Conservation (phyloP, 2,113 vertebrate genomes). For the Callaeas wilsoni region DNA sequence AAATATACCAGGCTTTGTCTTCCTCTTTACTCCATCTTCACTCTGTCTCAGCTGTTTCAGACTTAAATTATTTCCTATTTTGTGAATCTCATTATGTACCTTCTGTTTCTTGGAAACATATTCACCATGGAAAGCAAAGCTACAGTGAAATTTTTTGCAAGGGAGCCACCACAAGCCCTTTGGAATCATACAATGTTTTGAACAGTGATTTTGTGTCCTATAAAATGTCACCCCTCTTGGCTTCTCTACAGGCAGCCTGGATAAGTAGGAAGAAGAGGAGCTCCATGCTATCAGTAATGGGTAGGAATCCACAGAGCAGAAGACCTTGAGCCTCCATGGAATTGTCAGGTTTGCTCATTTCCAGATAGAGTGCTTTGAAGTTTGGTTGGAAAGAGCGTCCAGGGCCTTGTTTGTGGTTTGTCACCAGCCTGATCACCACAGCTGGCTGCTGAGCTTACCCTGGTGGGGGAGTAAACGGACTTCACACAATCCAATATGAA, state of each 20-base stretch:
- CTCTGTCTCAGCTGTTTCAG: neutral
- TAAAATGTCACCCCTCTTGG: neutral
- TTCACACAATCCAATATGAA: too few relatives aligned
- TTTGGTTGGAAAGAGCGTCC: neutral
- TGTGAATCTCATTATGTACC: neutral
- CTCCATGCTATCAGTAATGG: neutral
- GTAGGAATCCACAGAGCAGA: neutral
- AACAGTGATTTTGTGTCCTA: neutral
- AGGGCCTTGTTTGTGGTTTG: neutral
- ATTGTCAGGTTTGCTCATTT: neutral
- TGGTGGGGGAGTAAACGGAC: too few relatives aligned
- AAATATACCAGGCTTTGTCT: neutral
- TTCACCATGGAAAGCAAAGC: neutral
- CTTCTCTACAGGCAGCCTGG: neutral
- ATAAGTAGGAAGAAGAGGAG: neutral
- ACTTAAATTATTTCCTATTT: neutral
- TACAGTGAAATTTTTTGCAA: neutral
- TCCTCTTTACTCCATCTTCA: neutral
- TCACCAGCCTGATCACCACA: neutral
- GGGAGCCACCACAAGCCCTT: neutral
- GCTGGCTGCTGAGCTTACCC: neutral
- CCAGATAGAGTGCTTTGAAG: neutral
- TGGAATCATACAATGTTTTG: neutral
- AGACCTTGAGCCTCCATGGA: neutral
- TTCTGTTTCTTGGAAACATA: neutral